A percentile compares a stretch with the other conserved stretches of the same genome.
phyloP scores from a whole-genome alignment of 2,888 invertebrate species.

The Trichogramma dendrolimi region DNA sequence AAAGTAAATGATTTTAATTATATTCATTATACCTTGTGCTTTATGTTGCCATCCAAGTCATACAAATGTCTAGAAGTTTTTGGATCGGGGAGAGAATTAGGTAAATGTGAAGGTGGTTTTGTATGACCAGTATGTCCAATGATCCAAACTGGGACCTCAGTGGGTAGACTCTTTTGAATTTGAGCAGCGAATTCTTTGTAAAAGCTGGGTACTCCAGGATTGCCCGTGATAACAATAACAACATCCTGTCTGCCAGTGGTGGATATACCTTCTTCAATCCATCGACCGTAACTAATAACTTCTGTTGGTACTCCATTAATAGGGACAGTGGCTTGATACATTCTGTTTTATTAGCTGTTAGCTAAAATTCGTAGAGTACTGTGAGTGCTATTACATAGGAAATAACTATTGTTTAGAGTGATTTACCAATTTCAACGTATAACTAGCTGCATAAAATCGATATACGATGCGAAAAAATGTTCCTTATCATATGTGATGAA shows the following conservation, averaged over 20 bases:
- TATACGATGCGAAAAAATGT: too few relatives aligned
- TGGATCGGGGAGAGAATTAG: constrained; percentile 46
- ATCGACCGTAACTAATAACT: constrained; percentile 68
- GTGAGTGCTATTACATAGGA: too few relatives aligned
- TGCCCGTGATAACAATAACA: constrained; percentile 76
- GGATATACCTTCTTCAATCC: constrained; percentile 61
- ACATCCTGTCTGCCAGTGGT: constrained; percentile 59
- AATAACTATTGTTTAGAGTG: too few relatives aligned
- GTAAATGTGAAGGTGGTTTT: constrained; percentile 55
- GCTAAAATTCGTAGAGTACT: not conserved
- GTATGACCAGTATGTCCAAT: constrained; percentile 83
- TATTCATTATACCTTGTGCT: constrained; percentile 63
- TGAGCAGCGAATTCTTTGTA: constrained; percentile 71
- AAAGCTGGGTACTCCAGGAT: constrained; percentile 81
- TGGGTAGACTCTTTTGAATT: constrained; percentile 60
- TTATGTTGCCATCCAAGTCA: constrained; percentile 72
- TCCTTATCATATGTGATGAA: too few relatives aligned
- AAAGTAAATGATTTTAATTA: constrained; percentile 7
- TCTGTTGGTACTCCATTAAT: constrained; percentile 70
- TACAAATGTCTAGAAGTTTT: constrained; percentile 58
- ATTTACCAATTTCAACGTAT: too few relatives aligned
- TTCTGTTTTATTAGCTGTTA: constrained; percentile 33
- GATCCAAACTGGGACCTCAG: constrained; percentile 71
- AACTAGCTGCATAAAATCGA: too few relatives aligned
- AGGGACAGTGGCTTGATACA: constrained; percentile 54